A percentile compares a stretch with the other conserved stretches of the same genome.
Conservation (phyloP, 1,140 invertebrate species). For the Drosophila murphyi region DNA sequence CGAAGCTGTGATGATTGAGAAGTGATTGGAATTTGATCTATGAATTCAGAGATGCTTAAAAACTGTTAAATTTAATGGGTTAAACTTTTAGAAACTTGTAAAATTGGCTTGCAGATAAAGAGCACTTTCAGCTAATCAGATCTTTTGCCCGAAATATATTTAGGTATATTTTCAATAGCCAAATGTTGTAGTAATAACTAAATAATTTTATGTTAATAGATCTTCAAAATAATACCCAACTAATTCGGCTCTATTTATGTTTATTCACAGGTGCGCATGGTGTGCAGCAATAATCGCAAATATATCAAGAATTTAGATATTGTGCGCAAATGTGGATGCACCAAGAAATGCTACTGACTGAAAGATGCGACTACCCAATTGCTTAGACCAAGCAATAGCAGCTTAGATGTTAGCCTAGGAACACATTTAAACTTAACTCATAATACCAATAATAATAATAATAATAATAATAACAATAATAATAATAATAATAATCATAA, state of each 20-base stretch:
- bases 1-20: no score
- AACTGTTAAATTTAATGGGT: no score
- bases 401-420: slow-evolving; percentile 84
- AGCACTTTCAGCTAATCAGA: no score
- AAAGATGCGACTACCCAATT: slow-evolving; percentile 85
- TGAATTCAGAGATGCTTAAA: no score
- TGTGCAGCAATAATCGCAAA: slow-evolving; percentile 95
- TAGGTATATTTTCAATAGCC: no score
- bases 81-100: no score
- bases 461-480: slow-evolving; percentile 37
- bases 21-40: no score
- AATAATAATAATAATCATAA: slow-evolving; percentile 35
- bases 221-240: no score
- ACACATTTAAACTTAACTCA: slow-evolving; percentile 80
- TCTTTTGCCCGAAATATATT: no score
- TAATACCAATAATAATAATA: slow-evolving; percentile 54
- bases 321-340: slow-evolving; percentile 96
- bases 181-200: no score
- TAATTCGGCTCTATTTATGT: slow-evolving; percentile 10
- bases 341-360: slow-evolving; percentile 92
- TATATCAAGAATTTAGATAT: slow-evolving; percentile 98
- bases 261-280: slow-evolving; percentile 90
- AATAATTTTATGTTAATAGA: no score
- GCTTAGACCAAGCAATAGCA: slow-evolving; percentile 75
- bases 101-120: no score